Conservation (phyloP, 2,113 vertebrate species). For the Numenius arquata region DNA sequence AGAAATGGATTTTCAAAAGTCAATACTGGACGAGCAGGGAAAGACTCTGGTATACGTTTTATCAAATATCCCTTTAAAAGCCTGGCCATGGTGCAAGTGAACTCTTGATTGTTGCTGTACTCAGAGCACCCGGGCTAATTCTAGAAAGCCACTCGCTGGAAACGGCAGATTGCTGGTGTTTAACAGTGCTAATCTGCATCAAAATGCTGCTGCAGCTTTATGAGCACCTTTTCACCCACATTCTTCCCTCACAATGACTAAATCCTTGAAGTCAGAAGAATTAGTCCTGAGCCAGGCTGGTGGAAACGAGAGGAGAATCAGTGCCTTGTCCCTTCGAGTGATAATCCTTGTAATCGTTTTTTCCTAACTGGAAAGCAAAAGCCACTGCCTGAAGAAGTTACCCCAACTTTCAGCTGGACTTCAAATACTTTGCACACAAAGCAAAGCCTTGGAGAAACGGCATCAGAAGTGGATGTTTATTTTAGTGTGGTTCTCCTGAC, state of each 20-base stretch:
- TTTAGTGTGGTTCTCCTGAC: background rate
- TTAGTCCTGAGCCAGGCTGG: background rate
- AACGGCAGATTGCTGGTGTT: background rate
- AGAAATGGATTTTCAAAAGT: constrained; percentile 21
- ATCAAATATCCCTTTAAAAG: constrained; percentile 1
- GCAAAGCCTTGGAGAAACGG: background rate
- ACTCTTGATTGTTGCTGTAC: background rate
- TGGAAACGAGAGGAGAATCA: constrained; percentile 1
- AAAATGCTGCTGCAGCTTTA: constrained; percentile 29
- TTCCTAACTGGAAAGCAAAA: background rate
- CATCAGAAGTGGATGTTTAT: background rate
- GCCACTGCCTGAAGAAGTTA: background rate
- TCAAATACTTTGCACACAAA: background rate
- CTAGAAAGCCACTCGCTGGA: background rate
- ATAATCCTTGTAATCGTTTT: constrained; percentile 17
- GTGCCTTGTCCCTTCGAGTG: background rate
- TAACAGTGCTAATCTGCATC: background rate
- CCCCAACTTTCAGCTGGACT: background rate
- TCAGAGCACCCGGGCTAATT: background rate
- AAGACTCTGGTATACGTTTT: background rate
- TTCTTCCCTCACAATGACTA: background rate
- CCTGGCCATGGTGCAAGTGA: background rate
- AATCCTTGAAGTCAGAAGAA: constrained; percentile 35
- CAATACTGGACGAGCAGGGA: background rate
- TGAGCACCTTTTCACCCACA: constrained; percentile 21